phyloP scores from a whole-genome alignment of 2,113 vertebrate species.

The Columba janthina region DNA sequence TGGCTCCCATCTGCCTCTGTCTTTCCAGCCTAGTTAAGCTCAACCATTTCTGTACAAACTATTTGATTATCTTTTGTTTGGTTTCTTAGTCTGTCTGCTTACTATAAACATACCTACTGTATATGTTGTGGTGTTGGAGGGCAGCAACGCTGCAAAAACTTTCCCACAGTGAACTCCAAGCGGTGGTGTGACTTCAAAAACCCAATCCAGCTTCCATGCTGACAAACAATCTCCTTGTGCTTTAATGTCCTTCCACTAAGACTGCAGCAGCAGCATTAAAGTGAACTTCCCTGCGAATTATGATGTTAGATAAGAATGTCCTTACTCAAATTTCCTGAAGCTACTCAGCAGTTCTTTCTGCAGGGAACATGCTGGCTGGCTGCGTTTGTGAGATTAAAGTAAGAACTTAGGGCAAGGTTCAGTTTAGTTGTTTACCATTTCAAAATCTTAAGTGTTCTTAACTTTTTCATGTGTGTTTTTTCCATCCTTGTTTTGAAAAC shows the following conservation, averaged over 20 bases:
- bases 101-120: slow-evolving; percentile 62
- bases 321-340: slow-evolving; percentile 69
- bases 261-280: slow-evolving; percentile 57
- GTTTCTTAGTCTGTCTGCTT: slow-evolving; percentile 44
- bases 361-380: slow-evolving; percentile 44
- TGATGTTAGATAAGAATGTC: slow-evolving; percentile 69
- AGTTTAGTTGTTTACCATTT: slow-evolving; percentile 65
- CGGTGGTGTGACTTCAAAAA: slow-evolving; percentile 56
- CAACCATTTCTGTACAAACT: background rate
- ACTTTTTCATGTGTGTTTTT: slow-evolving; percentile 66
- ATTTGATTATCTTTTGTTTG: slow-evolving; percentile 45
- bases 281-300: slow-evolving; percentile 60
- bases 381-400: slow-evolving; percentile 60
- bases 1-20: background rate
- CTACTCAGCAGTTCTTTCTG: slow-evolving; percentile 69
- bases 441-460: slow-evolving; percentile 59
- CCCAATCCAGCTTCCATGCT: slow-evolving; percentile 34
- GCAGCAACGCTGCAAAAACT: slow-evolving; percentile 41
- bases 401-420: slow-evolving; percentile 68
- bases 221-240: slow-evolving; percentile 31
- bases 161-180: slow-evolving; percentile 65
- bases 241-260: slow-evolving; percentile 61
- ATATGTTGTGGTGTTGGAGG: slow-evolving; percentile 40
- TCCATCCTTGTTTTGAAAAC: slow-evolving; percentile 56
- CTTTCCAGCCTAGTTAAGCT: slow-evolving; percentile 30